These are phyloP conservation scores for Saccostrea glomerata DNA, from an alignment of 1,140 invertebrate species.

Conservation along the genomic window DNA sequence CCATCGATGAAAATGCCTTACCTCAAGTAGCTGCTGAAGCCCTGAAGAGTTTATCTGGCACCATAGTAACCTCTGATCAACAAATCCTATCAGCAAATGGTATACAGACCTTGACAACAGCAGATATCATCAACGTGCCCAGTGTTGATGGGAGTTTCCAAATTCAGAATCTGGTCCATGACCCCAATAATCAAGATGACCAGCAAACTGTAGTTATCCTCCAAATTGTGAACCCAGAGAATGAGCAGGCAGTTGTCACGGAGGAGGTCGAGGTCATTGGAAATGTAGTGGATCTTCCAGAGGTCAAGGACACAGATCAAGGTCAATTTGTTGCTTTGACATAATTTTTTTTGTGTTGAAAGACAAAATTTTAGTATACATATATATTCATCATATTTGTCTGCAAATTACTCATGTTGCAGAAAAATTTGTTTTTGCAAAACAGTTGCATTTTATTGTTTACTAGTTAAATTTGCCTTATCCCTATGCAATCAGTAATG, in stretches of 20 bases:
- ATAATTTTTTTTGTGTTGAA: not conserved
- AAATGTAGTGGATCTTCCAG: slow-evolving; percentile 17
- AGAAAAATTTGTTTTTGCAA: too few species aligned
- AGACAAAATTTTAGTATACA: too few species aligned
- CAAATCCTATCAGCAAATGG: slow-evolving; percentile 28
- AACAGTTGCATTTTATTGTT: too few species aligned
- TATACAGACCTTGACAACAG: slow-evolving; percentile 50
- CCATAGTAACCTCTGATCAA: slow-evolving; percentile 49
- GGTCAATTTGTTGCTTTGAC: not conserved
- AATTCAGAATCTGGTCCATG: slow-evolving; percentile 33
- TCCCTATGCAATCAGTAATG: too few species aligned
- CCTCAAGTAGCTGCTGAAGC: slow-evolving; percentile 70
- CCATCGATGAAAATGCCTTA: slow-evolving; percentile 49
- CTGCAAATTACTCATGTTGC: too few species aligned
- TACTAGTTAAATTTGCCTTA: too few species aligned
- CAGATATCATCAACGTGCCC: slow-evolving; percentile 50
- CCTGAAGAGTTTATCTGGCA: slow-evolving; percentile 65
- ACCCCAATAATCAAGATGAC: slow-evolving; percentile 50
- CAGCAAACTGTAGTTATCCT: slow-evolving; percentile 73
- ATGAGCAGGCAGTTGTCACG: slow-evolving; percentile 45
- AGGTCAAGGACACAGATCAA: slow-evolving; percentile 2
- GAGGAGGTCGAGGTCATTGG: slow-evolving; percentile 47
- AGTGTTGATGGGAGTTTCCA: slow-evolving; percentile 31
- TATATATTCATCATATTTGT: too few species aligned
- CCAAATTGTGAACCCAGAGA: slow-evolving; percentile 67